These are phyloP conservation scores for Edolisoma coerulescens DNA, from an alignment of 2,113 vertebrate genomes.

Conservation along the genomic window DNA sequence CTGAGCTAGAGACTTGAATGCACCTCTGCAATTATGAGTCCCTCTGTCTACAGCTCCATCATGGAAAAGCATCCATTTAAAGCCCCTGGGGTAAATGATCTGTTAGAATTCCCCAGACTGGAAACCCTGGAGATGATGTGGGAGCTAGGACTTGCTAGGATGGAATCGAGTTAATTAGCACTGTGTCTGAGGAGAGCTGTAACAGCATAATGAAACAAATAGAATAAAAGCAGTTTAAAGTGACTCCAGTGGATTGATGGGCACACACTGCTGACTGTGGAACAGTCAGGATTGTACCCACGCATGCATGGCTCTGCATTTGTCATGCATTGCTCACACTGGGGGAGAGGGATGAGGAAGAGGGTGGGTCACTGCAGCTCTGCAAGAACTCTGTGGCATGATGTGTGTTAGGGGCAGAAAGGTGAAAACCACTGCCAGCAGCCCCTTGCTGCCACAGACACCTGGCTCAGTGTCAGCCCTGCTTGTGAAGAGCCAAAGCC, in stretches of 20 bases:
- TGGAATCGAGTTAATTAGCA: conserved; percentile 45
- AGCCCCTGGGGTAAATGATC: not conserved
- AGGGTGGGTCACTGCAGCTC: not conserved
- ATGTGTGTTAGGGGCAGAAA: not conserved
- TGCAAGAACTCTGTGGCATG: not conserved
- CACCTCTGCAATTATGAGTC: not conserved
- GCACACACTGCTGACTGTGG: not conserved
- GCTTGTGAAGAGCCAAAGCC: not conserved
- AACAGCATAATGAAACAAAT: conserved; percentile 11
- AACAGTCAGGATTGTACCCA: not conserved
- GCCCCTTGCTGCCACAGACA: not conserved
- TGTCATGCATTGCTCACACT: not conserved
- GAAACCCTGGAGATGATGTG: conserved; percentile 15
- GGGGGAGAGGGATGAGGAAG: not conserved
- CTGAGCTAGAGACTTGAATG: not conserved
- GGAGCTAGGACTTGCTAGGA: not conserved
- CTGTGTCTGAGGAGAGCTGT: not conserved
- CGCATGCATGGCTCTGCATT: not conserved
- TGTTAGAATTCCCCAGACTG: conserved; percentile 8
- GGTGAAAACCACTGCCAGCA: not conserved
- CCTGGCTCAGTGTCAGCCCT: not conserved
- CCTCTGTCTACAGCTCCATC: not conserved
- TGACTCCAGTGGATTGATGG: not conserved
- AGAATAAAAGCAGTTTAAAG: conserved; percentile 12
- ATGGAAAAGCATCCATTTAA: not conserved